Evolutionary conservation across 2,888 invertebrate species (phyloP), one percentile per base, ranked within the genome.

Genomic region (Meloe dianella): DNA sequence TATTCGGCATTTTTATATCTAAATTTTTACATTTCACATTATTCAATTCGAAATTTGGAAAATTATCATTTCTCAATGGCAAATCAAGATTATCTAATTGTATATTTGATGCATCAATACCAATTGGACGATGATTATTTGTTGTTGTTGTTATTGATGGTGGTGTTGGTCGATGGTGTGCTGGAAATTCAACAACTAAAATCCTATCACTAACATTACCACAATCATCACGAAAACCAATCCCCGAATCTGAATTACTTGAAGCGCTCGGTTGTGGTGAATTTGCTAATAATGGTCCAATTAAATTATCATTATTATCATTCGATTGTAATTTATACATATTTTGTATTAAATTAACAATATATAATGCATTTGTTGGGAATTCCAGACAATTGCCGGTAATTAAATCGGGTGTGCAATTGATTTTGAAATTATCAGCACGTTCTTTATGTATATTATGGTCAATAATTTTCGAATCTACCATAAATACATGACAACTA

Each of bases 401-500:
- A 3, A 93, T 90, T 0, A 91, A 89, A 77, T 93, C 93, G 75
- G 89, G 86, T 0, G 94, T 94, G 80, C 96, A 97, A n/a, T 87
- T 88, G 65, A 97, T 90, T 73, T 92, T 92, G 83, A 97, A 97
- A 72, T 90, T 90, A 72, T 90, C 89, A 0, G 96, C 95, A 77
- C 92, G 91, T n/a, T 88, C 86, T 2, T 89, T 84, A 83, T 98
- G 97, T 56, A 90, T 88, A 30, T 88, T 88, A 80, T 98, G 97
- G 67, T 93, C 91, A 5, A 91, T 89, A 75, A 95, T 86, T 82
- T 95, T 92, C 0, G 95, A 91, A 80, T 97, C 96, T 9, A 96
- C 93, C 67, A 95, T 95, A 82, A 98, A 98, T 0, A 97, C 95
- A 83, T 98, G 97, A 79, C 97, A 97, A 62, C 97, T 95, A 79